Base-by-base conservation (phyloP, 2,888 invertebrate species). In the Barypeithes pellucidus region DNA sequence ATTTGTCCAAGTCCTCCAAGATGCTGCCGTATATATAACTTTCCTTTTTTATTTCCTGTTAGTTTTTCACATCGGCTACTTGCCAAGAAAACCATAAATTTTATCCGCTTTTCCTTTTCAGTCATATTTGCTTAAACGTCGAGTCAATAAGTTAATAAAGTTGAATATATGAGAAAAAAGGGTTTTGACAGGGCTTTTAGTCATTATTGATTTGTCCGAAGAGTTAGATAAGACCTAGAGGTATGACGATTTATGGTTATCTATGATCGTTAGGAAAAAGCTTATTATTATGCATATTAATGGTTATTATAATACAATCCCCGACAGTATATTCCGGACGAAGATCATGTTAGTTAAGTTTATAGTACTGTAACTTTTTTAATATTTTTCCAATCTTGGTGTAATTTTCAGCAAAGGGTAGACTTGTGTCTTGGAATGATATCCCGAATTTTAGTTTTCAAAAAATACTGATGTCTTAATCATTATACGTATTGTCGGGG, bases 121-220 rank as follows among this genome's bases (percentile, higher is more conserved):
- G 52, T 61, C 66, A 66, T 61, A 72, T 72, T 66, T 67, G 43
- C 60, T 66, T 72, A 66, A 71, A 36, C 57, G 50, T 63, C 70
- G 9, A 50, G 50, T 39, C 61, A 41, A 68, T 60, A 39, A 63
- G 62, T 62, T 68, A 68, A 68, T 68, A 50, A 22, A 61, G 18
- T 14, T 39, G 33, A 47, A 52, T 68, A 60, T 60, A 59, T 67
- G 24, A 47, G 29, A 9, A 3, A 33, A 14, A 16, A 16, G 47
- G 18, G 33, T 57, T 57, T 16, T 57, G 54, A 57, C 33, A 57
- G n/a, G 3, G 54, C 36, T 33, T 22, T 50, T 33, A 57, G 33
- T 57, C 11, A 14, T 33, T 33, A 33, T 57, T 57, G 18, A 20
- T 20, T 20, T 20, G 22, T 18, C 20, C 18, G 16, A 4, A 14